Base-by-base conservation (phyloP, 2,888 invertebrate genomes). In the Trichopoda pennipes region DNA sequence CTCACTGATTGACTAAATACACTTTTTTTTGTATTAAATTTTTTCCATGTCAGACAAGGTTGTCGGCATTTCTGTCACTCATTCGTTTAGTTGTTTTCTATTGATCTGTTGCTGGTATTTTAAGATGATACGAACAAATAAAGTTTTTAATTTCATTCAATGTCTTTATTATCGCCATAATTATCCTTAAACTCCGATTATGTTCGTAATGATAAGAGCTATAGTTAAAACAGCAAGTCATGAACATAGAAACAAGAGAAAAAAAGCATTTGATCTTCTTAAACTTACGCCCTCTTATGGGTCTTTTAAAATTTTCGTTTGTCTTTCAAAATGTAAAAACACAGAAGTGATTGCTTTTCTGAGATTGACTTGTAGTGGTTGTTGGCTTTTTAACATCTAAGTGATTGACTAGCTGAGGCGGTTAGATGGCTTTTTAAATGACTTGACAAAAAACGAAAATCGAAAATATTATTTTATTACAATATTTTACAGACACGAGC, bases 371-470 rank as follows among this genome's bases (percentile, higher is more conserved):
- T 55, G 47, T 66, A 78, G 61, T 68, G 69, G 44, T 19, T 35
- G 47, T 53, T 61, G 47, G 28, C 19, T 51, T 68, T 49, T 42
- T 44, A 10, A 58, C 19, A 12, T 47, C 35, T 70, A 19, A 56
- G 44, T 79, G 78, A 78, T 69, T 74, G 69, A 63, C 58, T 69
- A 79, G 14, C 69, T 66, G 69, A 32, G 17, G 58, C 61, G 35
- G 72, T 68, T 60, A 64, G 77, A 70, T 69, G 73, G 69, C 64
- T 74, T 61, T 74, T 69, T 56, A 66, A 72, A 78, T 83, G 83
- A 82, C 80, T 80, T 77, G 69, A 60, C 83, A 78, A 19, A 28
- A 64, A 64, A 60, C 44, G 42, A 68, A 70, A 21, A 21, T 2
- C 21, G 14, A 17, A 44, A 44, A 47, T 60, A 60, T 53, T 49